Base-by-base conservation (phyloP, 2,797 vertebrate genomes). In the Rhodeus uyekii region DNA sequence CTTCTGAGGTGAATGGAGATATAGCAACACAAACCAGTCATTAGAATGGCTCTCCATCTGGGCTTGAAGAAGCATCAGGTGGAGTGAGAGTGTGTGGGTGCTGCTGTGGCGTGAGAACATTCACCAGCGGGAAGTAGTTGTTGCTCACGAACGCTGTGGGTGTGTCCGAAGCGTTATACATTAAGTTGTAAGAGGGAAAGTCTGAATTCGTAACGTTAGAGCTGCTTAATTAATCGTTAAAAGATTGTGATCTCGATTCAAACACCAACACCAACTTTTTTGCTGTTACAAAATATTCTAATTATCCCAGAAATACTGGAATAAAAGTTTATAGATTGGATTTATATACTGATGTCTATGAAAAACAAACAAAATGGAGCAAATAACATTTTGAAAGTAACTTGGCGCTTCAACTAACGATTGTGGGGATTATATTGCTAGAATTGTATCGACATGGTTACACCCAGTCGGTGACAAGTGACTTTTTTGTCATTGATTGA, bases 1-100 rank as follows among this genome's bases (percentile, higher is more conserved):
- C 55, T 44, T 60, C 44, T 74, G 42, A 53, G 75, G 58, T 71
- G 73, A 64, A 63, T 78, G 71, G 68, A 69, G 48, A 63, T 34
- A 76, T 14, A 18, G 46, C 39, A 34, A 16, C 64, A 63, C 48
- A 73, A 79, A 76, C 61, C 38, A n/a, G 48, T 76, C 63, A 61
- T 81, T 82, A 76, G 61, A 76, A 67, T 68, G 22, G 74, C n/a
- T 18, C 55, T 85, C 65, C 78, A 81, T 84, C 79, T 85, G 84
- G 84, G 71, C 81, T 76, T 50, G 58, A 84, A 64, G 72, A 65
- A 64, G 58, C 82, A 82, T 80, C 79, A 80, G 86, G 79, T 84
- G 83, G 32, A 60, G 67, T 44, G 81, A 58, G 72, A 46, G 16
- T 58, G 87, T 63, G 86, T 83, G 78, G 86, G 84, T 79, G 61